These are phyloP conservation scores for Felis catus DNA, from an alignment of 2,113 vertebrate genomes.

Conservation along the genomic window F.catus_Fca126_mat1.0 CM031413.1:41468501-41469000, in stretches of 20 bases:
- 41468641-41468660: neutral
- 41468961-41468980: neutral
- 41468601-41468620: neutral
- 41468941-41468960: neutral
- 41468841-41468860: neutral
- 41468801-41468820: neutral
- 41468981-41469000: neutral
- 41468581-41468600: accelerated
- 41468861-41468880: too few relatives aligned
- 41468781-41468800: neutral
- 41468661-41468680: neutral
- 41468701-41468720: neutral
- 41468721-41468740: neutral
- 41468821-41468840: neutral
- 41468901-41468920: neutral
- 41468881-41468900: neutral
- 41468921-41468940: neutral
- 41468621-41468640: neutral
- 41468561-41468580: neutral
- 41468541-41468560: neutral
- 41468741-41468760: neutral
- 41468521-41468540: neutral
- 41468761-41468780: neutral
- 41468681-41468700: neutral
- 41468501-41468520: neutral